Percentiles rank a stretch among this genome's conserved stretches.
Evolutionary conservation across 2,797 vertebrate genomes (phyloP).

Genomic region (Melanotaenia maccullochi): DNA sequence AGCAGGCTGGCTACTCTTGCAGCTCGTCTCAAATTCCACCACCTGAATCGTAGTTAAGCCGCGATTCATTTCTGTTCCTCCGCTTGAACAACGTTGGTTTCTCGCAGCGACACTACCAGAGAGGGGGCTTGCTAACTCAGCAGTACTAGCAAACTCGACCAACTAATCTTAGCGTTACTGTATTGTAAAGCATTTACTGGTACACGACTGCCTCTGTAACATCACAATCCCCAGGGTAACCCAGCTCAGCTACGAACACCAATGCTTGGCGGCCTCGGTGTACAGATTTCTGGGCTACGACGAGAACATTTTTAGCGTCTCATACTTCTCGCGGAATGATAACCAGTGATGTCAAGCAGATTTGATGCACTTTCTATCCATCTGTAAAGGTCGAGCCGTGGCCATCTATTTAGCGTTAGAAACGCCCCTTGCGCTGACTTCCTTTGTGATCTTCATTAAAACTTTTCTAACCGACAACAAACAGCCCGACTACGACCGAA

Average conservation of each 20-base stretch:
- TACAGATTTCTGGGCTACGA: conserved; percentile 20
- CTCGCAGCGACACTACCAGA: conserved; percentile 12
- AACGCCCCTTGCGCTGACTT: conserved; percentile 59
- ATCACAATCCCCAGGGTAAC: conserved; percentile 49
- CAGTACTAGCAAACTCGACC: conserved; percentile 53
- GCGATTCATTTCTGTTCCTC: conserved; percentile 58
- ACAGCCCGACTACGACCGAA: conserved; percentile 24
- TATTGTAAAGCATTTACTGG: conserved; percentile 26
- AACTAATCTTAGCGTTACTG: conserved; percentile 42
- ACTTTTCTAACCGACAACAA: conserved; percentile 68
- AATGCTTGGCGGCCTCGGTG: conserved; percentile 26
- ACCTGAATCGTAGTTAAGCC: conserved; percentile 60
- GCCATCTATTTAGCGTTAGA: conserved; percentile 41
- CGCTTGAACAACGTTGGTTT: conserved; percentile 28
- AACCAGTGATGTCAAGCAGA: conserved; percentile 16
- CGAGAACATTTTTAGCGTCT: conserved; percentile 30
- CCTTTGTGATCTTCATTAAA: conserved; percentile 65
- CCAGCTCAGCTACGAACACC: conserved; percentile 50
- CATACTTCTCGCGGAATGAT: conserved; percentile 19
- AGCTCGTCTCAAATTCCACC: conserved; percentile 62
- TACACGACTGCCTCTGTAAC: conserved; percentile 40
- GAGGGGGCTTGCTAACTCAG: conserved; percentile 49
- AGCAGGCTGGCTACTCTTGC: conserved; percentile 44
- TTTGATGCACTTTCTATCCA: conserved; percentile 19
- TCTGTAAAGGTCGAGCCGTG: conserved; percentile 2